Evolutionary conservation across 2,797 vertebrate genomes (phyloP).

Genomic region (Knipowitschia caucasica): DNA sequence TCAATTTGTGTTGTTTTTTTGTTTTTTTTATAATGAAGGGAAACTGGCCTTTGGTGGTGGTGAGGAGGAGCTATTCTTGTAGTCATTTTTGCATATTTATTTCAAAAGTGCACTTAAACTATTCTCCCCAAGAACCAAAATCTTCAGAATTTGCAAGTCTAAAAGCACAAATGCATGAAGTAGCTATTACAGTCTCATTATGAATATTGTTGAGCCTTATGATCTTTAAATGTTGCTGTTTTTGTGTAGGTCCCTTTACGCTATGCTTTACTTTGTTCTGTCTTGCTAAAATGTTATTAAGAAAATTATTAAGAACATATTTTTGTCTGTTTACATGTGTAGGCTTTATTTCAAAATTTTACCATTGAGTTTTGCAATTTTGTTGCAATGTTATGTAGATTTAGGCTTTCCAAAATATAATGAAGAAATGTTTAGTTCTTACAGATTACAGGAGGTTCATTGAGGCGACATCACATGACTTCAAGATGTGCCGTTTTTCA

Average conservation of each 20-base stretch:
- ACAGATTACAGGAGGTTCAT: too few relatives aligned
- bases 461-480: too few relatives aligned
- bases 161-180: conserved; percentile 11
- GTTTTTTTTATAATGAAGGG: not conserved
- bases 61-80: not conserved
- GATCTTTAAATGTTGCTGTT: not conserved
- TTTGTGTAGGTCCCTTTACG: conserved; percentile 22
- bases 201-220: not conserved
- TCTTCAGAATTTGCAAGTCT: conserved; percentile 22
- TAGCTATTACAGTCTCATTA: conserved; percentile 2
- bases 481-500: too few relatives aligned
- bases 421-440: not conserved
- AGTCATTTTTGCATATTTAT: conserved; percentile 20
- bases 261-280: not conserved
- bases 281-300: not conserved
- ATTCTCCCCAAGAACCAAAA: conserved; percentile 46
- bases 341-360: conserved; percentile 1
- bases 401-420: not conserved
- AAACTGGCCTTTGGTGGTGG: conserved; percentile 17
- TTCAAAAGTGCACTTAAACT: conserved; percentile 65
- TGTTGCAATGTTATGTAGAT: not conserved
- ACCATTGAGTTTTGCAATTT: not conserved
- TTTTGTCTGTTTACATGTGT: not conserved
- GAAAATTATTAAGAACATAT: not conserved
- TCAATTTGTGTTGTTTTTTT: not conserved